Conservation (phyloP, 2,797 vertebrate genomes). For the Pangasius larnaudii region DNA sequence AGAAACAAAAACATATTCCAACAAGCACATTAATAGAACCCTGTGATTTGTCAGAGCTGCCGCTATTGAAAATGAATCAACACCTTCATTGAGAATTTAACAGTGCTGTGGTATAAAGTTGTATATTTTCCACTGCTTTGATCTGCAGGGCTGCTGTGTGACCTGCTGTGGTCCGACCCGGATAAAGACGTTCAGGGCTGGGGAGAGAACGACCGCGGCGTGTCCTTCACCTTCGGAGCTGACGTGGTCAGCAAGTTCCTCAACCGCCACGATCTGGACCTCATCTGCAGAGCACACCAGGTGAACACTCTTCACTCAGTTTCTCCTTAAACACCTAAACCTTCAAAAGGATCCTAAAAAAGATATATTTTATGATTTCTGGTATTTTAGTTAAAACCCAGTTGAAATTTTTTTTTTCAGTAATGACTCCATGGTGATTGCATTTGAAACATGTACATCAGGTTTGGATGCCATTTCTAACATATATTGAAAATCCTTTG, state of each 20-base stretch:
- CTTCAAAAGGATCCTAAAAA: background rate
- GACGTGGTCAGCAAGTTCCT: constrained; percentile 97
- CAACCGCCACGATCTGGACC: constrained; percentile 94
- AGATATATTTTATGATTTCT: no score
- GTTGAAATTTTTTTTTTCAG: no score
- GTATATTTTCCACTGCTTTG: constrained; percentile 74
- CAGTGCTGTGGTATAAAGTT: background rate
- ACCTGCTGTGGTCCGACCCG: constrained; percentile 94
- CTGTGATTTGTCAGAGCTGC: no score
- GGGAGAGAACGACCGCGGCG: constrained; percentile 95
- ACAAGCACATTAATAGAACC: no score
- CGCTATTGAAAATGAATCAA: background rate
- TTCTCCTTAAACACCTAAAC: background rate
- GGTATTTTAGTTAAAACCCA: no score
- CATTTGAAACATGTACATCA: background rate
- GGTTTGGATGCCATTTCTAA: background rate
- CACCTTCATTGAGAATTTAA: background rate
- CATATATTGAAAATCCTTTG: background rate
- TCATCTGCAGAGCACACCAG: constrained; percentile 97
- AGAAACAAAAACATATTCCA: background rate
- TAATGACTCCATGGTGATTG: background rate
- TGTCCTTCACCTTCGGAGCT: constrained; percentile 94
- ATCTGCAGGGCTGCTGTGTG: constrained; percentile 86
- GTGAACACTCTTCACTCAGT: constrained; percentile 60
- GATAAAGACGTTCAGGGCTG: constrained; percentile 98